Evolutionary conservation across 1,140 invertebrate species (phyloP).

Genomic region (Hyposmocoma kahamanoa): DNA sequence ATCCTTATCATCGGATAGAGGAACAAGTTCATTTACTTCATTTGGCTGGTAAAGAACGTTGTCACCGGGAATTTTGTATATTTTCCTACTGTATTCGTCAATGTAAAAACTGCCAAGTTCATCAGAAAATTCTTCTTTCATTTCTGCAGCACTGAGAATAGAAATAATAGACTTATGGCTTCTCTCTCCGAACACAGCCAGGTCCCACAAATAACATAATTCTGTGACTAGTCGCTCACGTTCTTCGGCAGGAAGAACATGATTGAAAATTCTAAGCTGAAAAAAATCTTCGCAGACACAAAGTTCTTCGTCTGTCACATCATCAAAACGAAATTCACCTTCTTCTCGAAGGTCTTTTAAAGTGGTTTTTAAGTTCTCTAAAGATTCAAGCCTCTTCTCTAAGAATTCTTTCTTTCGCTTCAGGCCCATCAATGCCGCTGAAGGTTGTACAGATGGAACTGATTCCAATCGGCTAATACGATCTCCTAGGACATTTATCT

Average conservation of each 20-base stretch:
- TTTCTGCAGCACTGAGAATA: conserved; percentile 52
- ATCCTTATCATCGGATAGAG: conserved; percentile 46
- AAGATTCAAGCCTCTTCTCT: conserved; percentile 32
- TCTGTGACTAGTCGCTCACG: conserved; percentile 53
- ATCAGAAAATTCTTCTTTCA: conserved; percentile 59
- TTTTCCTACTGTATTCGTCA: conserved; percentile 58
- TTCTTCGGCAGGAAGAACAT: conserved; percentile 40
- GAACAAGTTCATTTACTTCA: conserved; percentile 51
- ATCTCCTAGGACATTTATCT: conserved; percentile 46
- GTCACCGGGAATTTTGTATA: conserved; percentile 49
- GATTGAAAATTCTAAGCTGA: conserved; percentile 57
- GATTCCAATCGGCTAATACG: conserved; percentile 40
- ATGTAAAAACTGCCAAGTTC: conserved; percentile 52
- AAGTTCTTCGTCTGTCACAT: conserved; percentile 30
- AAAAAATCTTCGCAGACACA: conserved; percentile 58
- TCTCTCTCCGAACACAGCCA: conserved; percentile 49
- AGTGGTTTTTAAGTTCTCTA: conserved; percentile 50
- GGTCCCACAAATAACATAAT: conserved; percentile 55
- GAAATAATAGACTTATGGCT: conserved; percentile 61
- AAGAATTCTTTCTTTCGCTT: conserved; percentile 52
- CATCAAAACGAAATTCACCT: conserved; percentile 27
- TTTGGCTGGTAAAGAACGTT: conserved; percentile 47
- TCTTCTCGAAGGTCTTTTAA: conserved; percentile 33
- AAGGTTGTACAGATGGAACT: conserved; percentile 36
- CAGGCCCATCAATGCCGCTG: conserved; percentile 43